Evolutionary conservation across 2,113 vertebrate species (phyloP).

Genomic region (Tragelaphus scriptus): DNA sequence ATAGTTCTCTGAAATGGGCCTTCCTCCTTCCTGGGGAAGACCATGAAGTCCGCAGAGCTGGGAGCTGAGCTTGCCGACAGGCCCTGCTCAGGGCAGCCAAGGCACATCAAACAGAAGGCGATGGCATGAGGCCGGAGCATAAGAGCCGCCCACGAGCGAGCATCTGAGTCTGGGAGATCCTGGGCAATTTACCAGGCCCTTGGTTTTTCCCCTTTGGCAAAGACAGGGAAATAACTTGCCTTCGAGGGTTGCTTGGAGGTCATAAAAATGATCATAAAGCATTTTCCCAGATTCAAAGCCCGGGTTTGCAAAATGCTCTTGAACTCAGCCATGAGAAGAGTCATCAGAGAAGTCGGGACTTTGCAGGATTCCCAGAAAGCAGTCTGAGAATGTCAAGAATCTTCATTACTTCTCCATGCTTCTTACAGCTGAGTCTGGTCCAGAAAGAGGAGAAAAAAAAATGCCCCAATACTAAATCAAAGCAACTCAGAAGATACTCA

Average conservation of each 20-base stretch:
- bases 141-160: not conserved
- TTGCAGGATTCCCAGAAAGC: constrained; percentile 63
- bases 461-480: not conserved
- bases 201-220: constrained; percentile 65
- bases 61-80: constrained; percentile 50
- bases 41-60: not conserved
- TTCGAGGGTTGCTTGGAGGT: constrained; percentile 63
- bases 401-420: constrained; percentile 52
- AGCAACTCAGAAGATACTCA: not conserved
- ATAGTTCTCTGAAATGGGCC: not conserved
- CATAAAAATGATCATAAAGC: constrained; percentile 74
- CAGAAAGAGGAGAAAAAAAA: constrained; percentile 19
- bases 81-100: constrained; percentile 5
- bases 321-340: constrained; percentile 68
- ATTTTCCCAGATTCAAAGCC: constrained; percentile 72
- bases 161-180: constrained; percentile 50
- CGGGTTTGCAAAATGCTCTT: constrained; percentile 67
- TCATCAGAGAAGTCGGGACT: constrained; percentile 66
- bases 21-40: constrained; percentile 41
- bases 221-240: constrained; percentile 58
- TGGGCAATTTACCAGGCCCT: constrained; percentile 61
- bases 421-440: constrained; percentile 41
- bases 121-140: not conserved
- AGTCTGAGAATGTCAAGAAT: constrained; percentile 69
- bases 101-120: constrained; percentile 26